A percentile compares a stretch with the other conserved stretches of the same genome.
These are phyloP conservation scores for Menidia menidia DNA, from an alignment of 2,797 vertebrate genomes.

Conservation along the genomic window DNA sequence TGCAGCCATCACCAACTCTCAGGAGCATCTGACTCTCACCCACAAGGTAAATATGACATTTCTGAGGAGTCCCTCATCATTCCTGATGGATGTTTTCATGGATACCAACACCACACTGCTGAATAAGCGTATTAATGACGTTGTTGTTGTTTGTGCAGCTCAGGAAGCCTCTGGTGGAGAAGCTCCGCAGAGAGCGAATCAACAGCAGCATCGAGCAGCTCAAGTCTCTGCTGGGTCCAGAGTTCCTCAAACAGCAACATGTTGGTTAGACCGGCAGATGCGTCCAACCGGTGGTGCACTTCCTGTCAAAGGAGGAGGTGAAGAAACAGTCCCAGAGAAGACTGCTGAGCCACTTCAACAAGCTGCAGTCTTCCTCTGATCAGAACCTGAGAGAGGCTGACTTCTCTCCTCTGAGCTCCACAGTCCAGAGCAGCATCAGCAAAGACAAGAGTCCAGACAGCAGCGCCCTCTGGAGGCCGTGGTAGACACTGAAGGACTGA, in stretches of 20 bases:
- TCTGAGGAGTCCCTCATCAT: conserved; percentile 5
- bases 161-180: conserved; percentile 79
- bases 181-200: conserved; percentile 78
- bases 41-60: conserved; percentile 78
- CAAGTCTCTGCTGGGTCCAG: conserved; percentile 82
- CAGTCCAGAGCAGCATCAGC: conserved; percentile 38
- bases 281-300: conserved; percentile 86
- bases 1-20: conserved; percentile 61
- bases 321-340: conserved; percentile 55
- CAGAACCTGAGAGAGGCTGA: conserved; percentile 43
- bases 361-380: conserved; percentile 47
- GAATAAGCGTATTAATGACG: conserved; percentile 33
- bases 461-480: conserved; percentile 69
- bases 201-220: conserved; percentile 61
- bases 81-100: no score
- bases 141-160: conserved; percentile 39
- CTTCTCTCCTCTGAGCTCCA: conserved; percentile 51
- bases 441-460: conserved; percentile 56
- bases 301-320: conserved; percentile 82
- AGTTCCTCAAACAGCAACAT: conserved; percentile 39
- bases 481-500: conserved; percentile 54
- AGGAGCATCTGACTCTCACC: conserved; percentile 68
- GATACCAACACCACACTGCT: background rate
- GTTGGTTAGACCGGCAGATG: conserved; percentile 48
- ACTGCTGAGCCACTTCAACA: conserved; percentile 60